Base-by-base conservation (phyloP, 2,888 invertebrate genomes). In the Microplitis deprimator region DNA sequence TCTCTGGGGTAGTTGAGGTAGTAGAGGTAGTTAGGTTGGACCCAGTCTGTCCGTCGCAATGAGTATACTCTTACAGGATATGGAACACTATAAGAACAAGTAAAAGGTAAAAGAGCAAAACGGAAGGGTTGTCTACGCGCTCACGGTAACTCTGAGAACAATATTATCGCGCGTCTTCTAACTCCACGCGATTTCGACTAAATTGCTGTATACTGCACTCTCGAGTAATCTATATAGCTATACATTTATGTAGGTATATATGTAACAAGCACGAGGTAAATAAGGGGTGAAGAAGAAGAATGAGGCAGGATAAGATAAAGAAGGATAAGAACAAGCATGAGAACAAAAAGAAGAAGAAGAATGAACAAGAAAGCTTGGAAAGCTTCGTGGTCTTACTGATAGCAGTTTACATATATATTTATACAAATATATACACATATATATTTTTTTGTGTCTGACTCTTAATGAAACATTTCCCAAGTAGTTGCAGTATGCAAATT, bases 111-210 rank as follows among this genome's bases (percentile, higher is more conserved):
- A 50, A 39, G 41, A 50, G 69, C 17, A 40, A 62, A 20, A 38
- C 20, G 40, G 20, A 10, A 20, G 75, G 13, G 17, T 76, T 71
- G 76, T 67, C 60, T 65, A 71, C 60, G 65, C 71, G 65, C 70
- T 71, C 65, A 59, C 65, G 68, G 38, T 16, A 71, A 71, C 71
- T 76, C 69, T 38, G 68, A 65, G 73, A 75, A 79, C 71, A 39
- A 78, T 74, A 78, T 79, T 75, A 73, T 76, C 39, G 50, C 68
- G 39, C 50, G 65, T 74, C 71, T 77, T 62, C 10, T 64, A 41
- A 62, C 69, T 67, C 68, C n/a, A 13, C 17, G 59, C 62, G 59
- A 75, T 74, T 68, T 61, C 61, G 60, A 60, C 39, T 68, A 39
- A 68, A 74, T 69, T 59, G 62, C 13, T 62, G 62, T 62, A 20